Evolutionary conservation across 2,113 vertebrate genomes (phyloP), one percentile per base, ranked within the genome.

Genomic region (Azemiops feae): DNA sequence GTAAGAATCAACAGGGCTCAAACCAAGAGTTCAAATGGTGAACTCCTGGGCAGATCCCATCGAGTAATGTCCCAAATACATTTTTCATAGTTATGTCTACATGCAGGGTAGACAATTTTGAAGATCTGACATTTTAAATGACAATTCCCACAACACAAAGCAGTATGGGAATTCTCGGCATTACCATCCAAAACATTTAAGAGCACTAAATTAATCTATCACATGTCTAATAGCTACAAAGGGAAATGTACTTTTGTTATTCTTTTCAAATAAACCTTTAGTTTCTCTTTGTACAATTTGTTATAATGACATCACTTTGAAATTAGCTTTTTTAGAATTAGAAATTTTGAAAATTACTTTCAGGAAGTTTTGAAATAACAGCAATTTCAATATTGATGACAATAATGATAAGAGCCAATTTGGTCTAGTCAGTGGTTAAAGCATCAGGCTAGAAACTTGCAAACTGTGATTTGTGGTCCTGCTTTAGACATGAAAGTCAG

Each of bases 321-420:
- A 85, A 50, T 85, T 64, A 90, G 45, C 45, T 87, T 55, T 81
- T 87, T 90, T 90, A 90, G 55, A 64, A 81, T 43, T 43, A 43
- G 18, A 43, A 22, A 81, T 43, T 81, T 81, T 43, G 9, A 18
- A 87, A 34, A 20, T 30, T 47, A 53, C 30, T 60, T 86, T 60
- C 55, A 90, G 54, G 34, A 60, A 90, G 86, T 90, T 93, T 93
- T 93, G 81, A 47, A 93, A 93, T 25, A 60, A 47, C 39, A 81
- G 34, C 16, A 39, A 50, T 50, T 50, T 50, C 47, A 50, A 69
- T 69, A 69, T 69, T 69, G 64, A 16, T 69, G 30, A 69, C 14
- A 69, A 69, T 69, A 2, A 34, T 69, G n/a, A 69, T 34, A 69
- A 69, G 27, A n/a, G 4, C 5, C 4, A 69, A 5, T 69, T 34